These are phyloP conservation scores for Haplotaxodon microlepis DNA, from an alignment of 2,113 vertebrate genomes.

Conservation along the genomic window DNA sequence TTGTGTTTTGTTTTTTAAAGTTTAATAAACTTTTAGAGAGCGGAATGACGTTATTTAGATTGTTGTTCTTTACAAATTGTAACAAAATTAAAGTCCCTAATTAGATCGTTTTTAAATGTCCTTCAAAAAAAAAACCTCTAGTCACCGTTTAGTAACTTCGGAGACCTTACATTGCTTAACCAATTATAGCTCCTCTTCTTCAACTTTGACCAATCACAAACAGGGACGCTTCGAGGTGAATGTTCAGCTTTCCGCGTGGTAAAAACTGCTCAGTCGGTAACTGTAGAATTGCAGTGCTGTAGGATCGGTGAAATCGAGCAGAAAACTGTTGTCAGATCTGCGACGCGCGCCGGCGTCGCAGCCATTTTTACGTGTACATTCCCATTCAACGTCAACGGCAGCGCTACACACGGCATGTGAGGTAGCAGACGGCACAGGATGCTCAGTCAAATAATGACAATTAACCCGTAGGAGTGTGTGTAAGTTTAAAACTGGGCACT, in stretches of 20 bases:
- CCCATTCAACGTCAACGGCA: background rate
- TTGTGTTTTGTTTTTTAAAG: background rate
- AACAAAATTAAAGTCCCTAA: background rate
- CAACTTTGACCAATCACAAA: background rate
- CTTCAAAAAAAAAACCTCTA: background rate
- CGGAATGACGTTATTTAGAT: background rate
- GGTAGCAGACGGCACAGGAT: background rate
- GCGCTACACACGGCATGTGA: background rate
- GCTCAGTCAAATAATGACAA: background rate
- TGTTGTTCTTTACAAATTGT: background rate
- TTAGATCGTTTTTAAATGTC: background rate
- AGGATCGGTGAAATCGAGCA: accelerated
- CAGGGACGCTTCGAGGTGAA: background rate
- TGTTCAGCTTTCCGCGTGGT: background rate
- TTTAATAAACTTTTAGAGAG: background rate
- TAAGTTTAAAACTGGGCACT: background rate
- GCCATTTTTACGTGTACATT: background rate
- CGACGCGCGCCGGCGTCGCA: background rate
- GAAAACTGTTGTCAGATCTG: background rate
- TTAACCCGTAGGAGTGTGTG: background rate
- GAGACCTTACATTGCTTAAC: background rate
- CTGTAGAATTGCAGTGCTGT: background rate
- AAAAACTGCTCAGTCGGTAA: background rate
- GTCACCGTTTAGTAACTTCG: background rate
- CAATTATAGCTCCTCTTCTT: background rate